Conservation (phyloP, 2,888 invertebrate genomes). For the Oscheius sp. region DNA sequence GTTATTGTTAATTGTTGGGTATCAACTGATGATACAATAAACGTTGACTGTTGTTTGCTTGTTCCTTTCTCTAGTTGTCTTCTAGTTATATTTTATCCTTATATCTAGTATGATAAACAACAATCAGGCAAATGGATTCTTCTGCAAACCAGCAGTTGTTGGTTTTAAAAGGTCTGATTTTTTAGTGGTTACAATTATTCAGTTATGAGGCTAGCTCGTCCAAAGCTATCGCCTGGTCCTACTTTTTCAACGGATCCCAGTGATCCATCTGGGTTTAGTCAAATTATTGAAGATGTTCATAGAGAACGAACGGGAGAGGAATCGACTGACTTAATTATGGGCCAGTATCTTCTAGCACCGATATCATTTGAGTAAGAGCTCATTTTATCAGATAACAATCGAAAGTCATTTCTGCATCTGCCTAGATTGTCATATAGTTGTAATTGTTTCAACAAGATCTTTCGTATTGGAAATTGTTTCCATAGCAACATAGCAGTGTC, state of each 20-base stretch:
- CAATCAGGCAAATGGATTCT: conserved; percentile 10
- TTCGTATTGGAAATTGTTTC: background rate
- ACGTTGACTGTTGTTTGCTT: conserved; percentile 11
- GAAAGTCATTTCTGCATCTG: no score
- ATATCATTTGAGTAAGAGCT: conserved; percentile 87
- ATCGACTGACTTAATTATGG: conserved; percentile 76
- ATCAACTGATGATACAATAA: conserved; percentile 19
- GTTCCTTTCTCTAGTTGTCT: background rate
- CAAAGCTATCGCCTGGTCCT: conserved; percentile 78
- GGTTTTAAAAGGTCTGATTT: conserved; percentile 44
- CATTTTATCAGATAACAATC: background rate
- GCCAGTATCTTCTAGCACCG: conserved; percentile 89
- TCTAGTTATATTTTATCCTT: background rate
- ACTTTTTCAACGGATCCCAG: conserved; percentile 77
- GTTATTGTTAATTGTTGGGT: no score
- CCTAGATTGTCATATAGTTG: no score
- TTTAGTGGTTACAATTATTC: background rate
- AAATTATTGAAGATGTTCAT: conserved; percentile 38
- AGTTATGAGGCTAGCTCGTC: conserved; percentile 93
- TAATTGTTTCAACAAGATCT: no score
- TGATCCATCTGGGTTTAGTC: conserved; percentile 52
- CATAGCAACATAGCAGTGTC: no score
- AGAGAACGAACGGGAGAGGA: conserved; percentile 39
- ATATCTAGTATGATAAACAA: background rate
- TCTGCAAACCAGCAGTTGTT: conserved; percentile 36